Evolutionary conservation across 2,888 invertebrate species (phyloP), one percentile per base, ranked within the genome.

Genomic region (Eupelmus urozonus): DNA sequence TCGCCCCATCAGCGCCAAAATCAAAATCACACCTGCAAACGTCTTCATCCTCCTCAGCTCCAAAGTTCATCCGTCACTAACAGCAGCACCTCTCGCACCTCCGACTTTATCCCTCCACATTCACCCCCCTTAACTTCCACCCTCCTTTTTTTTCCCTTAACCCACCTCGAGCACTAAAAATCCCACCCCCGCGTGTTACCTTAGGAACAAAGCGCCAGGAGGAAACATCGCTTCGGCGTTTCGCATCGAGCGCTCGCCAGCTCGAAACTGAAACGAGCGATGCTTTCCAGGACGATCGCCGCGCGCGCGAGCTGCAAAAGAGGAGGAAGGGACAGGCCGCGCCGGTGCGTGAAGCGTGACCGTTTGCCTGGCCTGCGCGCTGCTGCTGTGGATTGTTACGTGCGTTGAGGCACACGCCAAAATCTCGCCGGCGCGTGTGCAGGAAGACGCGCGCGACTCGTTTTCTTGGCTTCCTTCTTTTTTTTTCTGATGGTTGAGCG

Each of bases 281-380:
- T 16, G 5, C 29, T 57, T 49, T 69, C 70, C 63, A 55, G 55
- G 63, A 53, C 53, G 49, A 49, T 34, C n/a, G 49, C 3, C 16
- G 23, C 60, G 60, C 27, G 53, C 13, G 60, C 59, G 20, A 29
- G 51, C n/a, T 45, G 70, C 51, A 34, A 29, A 20, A 29, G 55
- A 27, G 70, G 85, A 23, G 87, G 88, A 89, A 89, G 89, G 89
- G 89, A 89, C 88, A 85, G 89, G 88, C 89, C 84, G 84, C 88
- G 83, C 78, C 88, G 84, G 86, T 85, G 90, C 90, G 83, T 90
- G 86, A 89, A 89, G 88, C 89, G 85, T 89, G 85, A 89, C 88
- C 83, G 83, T 5, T 13, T n/a, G n/a, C n/a, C n/a, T n/a, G n/a
- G n/a, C n/a, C n/a, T n/a, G n/a, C n/a, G n/a, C n/a, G n/a, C n/a